Evolutionary conservation across 1,140 invertebrate species (phyloP), one percentile per base, ranked within the genome.

Genomic region (Caligus rogercresseyi): DNA sequence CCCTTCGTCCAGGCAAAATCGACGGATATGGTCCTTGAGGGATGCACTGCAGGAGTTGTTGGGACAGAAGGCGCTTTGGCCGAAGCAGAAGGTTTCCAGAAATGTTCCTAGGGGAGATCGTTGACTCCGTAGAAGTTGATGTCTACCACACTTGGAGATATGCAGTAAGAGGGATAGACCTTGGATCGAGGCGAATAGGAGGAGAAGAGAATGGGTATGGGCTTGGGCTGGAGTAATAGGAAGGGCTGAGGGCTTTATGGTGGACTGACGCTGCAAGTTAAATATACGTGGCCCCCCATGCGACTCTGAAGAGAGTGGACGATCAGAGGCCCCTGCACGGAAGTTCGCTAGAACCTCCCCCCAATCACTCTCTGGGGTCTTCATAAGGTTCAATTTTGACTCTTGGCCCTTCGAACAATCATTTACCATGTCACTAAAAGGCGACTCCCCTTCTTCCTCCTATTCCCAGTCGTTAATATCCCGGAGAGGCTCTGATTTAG

Each of bases 121-220:
- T 93, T 89, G 16, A 81, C 77, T 0, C 89, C 89, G 73, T 98
- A 97, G 72, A 94, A 87, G 66, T 93, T 86, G 88, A 98, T 98
- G 55, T 83, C 83, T 0, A 92, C 82, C 18, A 91, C 80, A 82
- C 85, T 87, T 0, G 89, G 89, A 69, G 86, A 84, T 1, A 92
- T 85, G 71, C 90, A 93, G 71, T 89, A 92, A 53, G 83, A 81
- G 0, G 89, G 87, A 13, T 83, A 81, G 69, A 89, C 86, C 19
- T 80, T 76, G 0, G 86, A 87, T 52, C 82, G 81, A 65, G 80
- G 80, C 61, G 87, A 85, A 70, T 87, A 95, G 72, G 88, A 95
- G 70, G 89, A 95, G 71, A 96, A 91, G 24, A 97, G 75, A 24
- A 97, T 83, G 3, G 87, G 81, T 7, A 98, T 73, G 43, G 81